Percentiles rank a stretch among this genome's conserved stretches.
Conservation (phyloP, 2,113 vertebrate genomes). For the Antechinus stuartii region DNA sequence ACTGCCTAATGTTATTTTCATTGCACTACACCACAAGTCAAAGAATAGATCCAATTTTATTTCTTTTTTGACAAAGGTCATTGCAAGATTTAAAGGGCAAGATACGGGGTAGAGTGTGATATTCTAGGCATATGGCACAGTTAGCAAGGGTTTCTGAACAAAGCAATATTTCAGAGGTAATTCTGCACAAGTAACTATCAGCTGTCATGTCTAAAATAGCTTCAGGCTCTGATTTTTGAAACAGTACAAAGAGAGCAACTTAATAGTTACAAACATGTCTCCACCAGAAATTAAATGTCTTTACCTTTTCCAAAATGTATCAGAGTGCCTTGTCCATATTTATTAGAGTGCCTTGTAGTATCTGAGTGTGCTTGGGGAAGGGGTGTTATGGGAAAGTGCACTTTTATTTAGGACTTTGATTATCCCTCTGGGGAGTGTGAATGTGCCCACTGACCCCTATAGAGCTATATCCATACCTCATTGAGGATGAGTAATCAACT, state of each 20-base stretch:
- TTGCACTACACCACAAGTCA: constrained; percentile 30
- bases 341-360: not conserved
- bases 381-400: not conserved
- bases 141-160: not conserved
- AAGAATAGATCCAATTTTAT: constrained; percentile 53
- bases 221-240: not conserved
- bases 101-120: not conserved
- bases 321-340: not conserved
- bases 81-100: constrained; percentile 14
- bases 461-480: not conserved
- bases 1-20: not conserved
- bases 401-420: not conserved
- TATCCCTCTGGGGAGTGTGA: not conserved
- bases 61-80: constrained; percentile 26
- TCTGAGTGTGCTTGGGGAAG: not conserved
- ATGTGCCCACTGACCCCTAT: not conserved
- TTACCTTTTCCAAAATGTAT: not conserved
- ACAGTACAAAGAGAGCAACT: not conserved
- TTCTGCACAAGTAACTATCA: not conserved
- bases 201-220: constrained; percentile 46
- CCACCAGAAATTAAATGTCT: not conserved
- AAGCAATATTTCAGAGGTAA: constrained; percentile 21
- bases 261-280: not conserved
- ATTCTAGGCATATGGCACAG: not conserved
- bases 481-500: not conserved